A percentile compares a stretch with the other conserved stretches of the same genome.
phyloP scores from a whole-genome alignment of 2,888 invertebrate genomes.

The Odontocolon sp. region DNA sequence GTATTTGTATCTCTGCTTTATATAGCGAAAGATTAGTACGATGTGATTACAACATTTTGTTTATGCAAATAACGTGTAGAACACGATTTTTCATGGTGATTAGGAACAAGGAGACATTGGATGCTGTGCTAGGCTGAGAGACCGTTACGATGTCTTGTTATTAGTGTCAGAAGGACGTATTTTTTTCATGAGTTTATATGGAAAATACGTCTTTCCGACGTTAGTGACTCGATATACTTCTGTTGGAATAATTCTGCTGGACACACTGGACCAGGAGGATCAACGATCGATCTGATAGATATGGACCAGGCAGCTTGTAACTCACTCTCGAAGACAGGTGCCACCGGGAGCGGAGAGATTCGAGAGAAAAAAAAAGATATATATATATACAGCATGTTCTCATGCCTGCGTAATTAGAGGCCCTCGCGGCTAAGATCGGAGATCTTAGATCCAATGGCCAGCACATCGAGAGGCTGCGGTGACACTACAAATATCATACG shows the following conservation, averaged over 20 bases:
- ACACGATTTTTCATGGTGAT: constrained; percentile 29
- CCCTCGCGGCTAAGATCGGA: constrained; percentile 37
- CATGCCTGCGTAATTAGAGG: constrained; percentile 36
- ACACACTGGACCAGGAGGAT: constrained; percentile 29
- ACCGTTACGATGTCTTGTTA: too few species aligned
- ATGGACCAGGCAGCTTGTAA: constrained; percentile 46
- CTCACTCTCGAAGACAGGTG: constrained; percentile 41
- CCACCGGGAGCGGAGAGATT: constrained; percentile 10
- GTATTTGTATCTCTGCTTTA: constrained; percentile 11
- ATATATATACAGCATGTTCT: constrained; percentile 4
- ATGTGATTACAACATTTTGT: constrained; percentile 38
- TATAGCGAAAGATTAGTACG: constrained; percentile 1
- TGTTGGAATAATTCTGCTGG: constrained; percentile 27
- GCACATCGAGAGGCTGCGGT: constrained; percentile 3
- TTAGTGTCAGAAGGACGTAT: too few species aligned
- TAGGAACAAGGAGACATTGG: background rate
- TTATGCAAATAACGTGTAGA: constrained; percentile 50
- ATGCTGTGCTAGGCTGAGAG: too few species aligned
- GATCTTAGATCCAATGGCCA: constrained; percentile 16
- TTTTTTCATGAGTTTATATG: too few species aligned
- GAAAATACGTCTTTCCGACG: too few species aligned
- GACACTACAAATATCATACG: constrained; percentile 31
- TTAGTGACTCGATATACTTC: too few species aligned
- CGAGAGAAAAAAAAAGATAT: constrained; percentile 16
- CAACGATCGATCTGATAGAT: constrained; percentile 49